Base-by-base conservation (phyloP, 2,113 vertebrate genomes). In the Toxotes jaculatrix region DNA sequence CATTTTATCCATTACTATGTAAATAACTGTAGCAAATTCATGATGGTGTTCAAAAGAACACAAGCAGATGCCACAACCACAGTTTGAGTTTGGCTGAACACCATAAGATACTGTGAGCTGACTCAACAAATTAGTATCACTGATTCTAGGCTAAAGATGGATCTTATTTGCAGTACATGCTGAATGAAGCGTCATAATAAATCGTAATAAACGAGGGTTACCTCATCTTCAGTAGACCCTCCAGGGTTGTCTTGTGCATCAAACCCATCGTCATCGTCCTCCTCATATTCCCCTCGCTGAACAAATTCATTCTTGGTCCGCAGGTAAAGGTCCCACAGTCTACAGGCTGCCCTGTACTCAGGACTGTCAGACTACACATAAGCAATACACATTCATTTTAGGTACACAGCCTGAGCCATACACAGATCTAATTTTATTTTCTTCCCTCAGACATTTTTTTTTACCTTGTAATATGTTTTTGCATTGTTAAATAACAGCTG, bases 221-320 rank as follows among this genome's bases (percentile, higher is more conserved):
- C 97, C 95, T 97, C 98, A 69, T 97, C 96, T 87, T 98, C 98
- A 59, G 96, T 94, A 55, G 95, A 95, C 17, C 96, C 84, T 81
- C 95, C 95, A 40, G 96, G 95, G 86, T 94, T 96, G 88, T 98
- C 97, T 64, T 96, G 96, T 7, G 91, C 92, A 13, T 98, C 97
- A 1, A 97, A 97, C 12, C 88, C 92, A 40, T 98, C 97, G 9
- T 99, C 98, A 0, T 99, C 98, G 0, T 99, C 97, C 0, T 99
- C 97, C 27, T 99, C 98, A 73, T 96, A 96, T 80, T 98, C 97
- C 64, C 97, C 97, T 83, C 98, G 96, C 87, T 99, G 98, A 89
- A 99, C 95, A 96, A 99, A 99, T 65, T 99, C 98, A 86, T 98
- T 99, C 90, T 97, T 98, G 91, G 98, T 99, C 77, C 97, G 96